Base-by-base conservation (phyloP, 2,888 invertebrate species). In the Eupithecia exiguata region DNA sequence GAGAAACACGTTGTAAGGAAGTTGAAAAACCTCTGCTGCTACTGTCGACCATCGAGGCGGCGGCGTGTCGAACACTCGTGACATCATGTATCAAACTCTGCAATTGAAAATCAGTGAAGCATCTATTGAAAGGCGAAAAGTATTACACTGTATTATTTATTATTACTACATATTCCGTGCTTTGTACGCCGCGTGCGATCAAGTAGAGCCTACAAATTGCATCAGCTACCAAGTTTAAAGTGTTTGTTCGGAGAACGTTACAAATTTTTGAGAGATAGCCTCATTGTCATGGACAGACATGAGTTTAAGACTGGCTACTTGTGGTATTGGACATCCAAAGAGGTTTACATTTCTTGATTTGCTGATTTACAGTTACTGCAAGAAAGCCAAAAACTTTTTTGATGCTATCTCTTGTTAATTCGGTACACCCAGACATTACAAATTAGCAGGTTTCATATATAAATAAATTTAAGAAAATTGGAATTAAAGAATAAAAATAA, bases 21-120 rank as follows among this genome's bases (percentile, higher is more conserved):
- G 10, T 21, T 4, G n/a, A n/a, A 5, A 5, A 18, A n/a, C 7
- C 18, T 21, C 9, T n/a, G 21, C 5, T 53, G 5, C 21, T 53
- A 21, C 21, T 16, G 43, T 16, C 16, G 18, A 46, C 46, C 10
- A 12, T 21, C 21, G 21, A 21, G 25, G 58, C 58, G 21, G 21
- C 58, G 25, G 58, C 58, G 21, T 25, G 58, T 58, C 25, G 14
- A 58, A 25, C 36, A 68, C 40, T 65, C 30, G 36, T 18, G n/a
- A 40, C 63, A 25, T 43, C 58, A 65, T 75, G 36, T 53, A 25
- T 9, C 14, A 46, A 53, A 58, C 58, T 10, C 53, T 25, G 21
- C 43, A 74, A 74, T 74, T 87, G 88, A 88, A 90, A 91, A 92
- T 93, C 92, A 89, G 87, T 89, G 40, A 85, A 80, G 86, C 86